Percentiles rank a stretch among this genome's conserved stretches.
Evolutionary conservation across 2,888 invertebrate species (phyloP).

Genomic region (Polietes domitor): DNA sequence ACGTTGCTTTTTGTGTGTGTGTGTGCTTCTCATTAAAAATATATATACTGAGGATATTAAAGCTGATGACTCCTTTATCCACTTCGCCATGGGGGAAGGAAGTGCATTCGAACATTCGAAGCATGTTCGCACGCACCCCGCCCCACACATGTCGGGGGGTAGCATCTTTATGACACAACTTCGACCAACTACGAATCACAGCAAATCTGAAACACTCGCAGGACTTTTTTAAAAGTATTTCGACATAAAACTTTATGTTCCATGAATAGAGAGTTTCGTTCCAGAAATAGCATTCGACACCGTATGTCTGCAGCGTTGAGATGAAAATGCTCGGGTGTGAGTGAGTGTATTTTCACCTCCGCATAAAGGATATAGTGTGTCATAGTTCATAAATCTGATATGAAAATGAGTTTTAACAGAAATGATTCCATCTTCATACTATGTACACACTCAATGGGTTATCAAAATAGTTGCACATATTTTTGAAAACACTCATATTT

Average conservation of each 20-base stretch:
- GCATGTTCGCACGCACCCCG: background rate
- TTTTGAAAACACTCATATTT: too few relatives aligned
- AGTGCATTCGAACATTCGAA: slow-evolving; percentile 5
- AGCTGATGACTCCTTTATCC: background rate
- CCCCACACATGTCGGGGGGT: too few relatives aligned
- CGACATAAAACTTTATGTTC: slow-evolving; percentile 22
- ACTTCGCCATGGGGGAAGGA: background rate
- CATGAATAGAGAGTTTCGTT: slow-evolving; percentile 4
- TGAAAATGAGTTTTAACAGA: background rate
- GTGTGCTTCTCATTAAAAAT: background rate
- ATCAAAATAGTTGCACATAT: too few relatives aligned
- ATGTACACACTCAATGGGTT: too few relatives aligned
- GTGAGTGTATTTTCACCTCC: background rate
- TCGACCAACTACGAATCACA: background rate
- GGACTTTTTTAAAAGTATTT: background rate
- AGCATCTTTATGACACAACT: background rate
- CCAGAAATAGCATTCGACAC: background rate
- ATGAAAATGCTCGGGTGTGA: background rate
- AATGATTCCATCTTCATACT: background rate
- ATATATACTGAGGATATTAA: background rate
- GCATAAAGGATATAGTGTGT: background rate
- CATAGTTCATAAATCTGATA: slow-evolving; percentile 29
- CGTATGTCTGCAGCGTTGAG: background rate
- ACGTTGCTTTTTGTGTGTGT: too few relatives aligned
- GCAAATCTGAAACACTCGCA: background rate